phyloP scores from a whole-genome alignment of 1,140 invertebrate species.

The Pygmarrhopalites habei region DNA sequence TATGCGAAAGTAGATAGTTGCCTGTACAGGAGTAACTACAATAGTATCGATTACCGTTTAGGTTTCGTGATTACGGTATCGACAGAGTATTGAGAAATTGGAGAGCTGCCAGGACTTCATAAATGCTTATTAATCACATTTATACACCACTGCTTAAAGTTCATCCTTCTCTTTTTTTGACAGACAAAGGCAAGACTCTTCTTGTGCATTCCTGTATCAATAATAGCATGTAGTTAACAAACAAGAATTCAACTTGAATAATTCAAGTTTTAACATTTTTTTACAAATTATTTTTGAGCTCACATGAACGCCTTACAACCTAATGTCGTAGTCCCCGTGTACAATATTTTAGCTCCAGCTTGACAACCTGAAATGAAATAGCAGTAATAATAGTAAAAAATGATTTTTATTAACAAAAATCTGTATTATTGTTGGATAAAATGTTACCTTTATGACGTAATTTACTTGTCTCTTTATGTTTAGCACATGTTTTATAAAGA shows the following conservation, averaged over 20 bases:
- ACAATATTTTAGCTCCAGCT: slow-evolving; percentile 71
- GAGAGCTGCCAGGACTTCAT: too few relatives aligned
- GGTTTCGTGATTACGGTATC: too few relatives aligned
- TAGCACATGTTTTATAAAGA: slow-evolving; percentile 69
- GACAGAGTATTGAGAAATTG: too few relatives aligned
- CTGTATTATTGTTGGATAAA: slow-evolving; percentile 1
- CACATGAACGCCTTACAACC: slow-evolving; percentile 77
- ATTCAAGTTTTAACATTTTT: too few relatives aligned
- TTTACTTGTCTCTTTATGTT: slow-evolving; percentile 26
- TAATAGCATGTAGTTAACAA: too few relatives aligned
- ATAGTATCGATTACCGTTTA: too few relatives aligned
- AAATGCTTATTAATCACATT: too few relatives aligned
- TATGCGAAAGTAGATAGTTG: too few relatives aligned
- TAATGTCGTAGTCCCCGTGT: slow-evolving; percentile 68
- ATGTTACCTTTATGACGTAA: slow-evolving; percentile 33
- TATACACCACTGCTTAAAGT: slow-evolving; percentile 45
- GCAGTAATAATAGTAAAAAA: not conserved
- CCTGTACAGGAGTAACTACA: too few relatives aligned
- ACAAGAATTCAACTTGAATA: too few relatives aligned
- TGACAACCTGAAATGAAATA: slow-evolving; percentile 68
- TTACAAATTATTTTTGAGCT: too few relatives aligned
- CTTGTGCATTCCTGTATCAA: slow-evolving; percentile 71
- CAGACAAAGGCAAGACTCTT: slow-evolving; percentile 65
- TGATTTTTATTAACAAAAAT: too few relatives aligned
- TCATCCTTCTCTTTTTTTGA: slow-evolving; percentile 11